A percentile compares a stretch with the other conserved stretches of the same genome.
Conservation (phyloP, 2,113 vertebrate genomes). For the Hydrolagus affinis region DNA sequence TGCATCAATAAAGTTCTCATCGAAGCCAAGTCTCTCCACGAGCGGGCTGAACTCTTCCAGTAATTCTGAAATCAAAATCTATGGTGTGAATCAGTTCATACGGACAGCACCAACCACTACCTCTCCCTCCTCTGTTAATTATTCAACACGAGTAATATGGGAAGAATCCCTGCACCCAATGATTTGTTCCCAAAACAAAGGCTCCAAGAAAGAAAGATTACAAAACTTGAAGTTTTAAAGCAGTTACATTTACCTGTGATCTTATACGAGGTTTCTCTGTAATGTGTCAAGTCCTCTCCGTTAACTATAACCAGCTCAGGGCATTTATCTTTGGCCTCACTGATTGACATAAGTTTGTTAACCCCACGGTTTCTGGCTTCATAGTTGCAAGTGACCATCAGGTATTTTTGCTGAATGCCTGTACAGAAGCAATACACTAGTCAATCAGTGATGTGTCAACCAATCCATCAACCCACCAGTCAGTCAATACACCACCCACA, state of each 20-base stretch:
- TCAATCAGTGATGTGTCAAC: too few species aligned
- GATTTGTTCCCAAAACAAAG: constrained; percentile 49
- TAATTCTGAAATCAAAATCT: constrained; percentile 56
- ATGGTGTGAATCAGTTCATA: too few species aligned
- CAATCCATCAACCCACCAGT: too few species aligned
- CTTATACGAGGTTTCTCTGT: constrained; percentile 79
- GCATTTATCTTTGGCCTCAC: constrained; percentile 70
- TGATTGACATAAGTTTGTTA: constrained; percentile 69
- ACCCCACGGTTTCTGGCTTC: constrained; percentile 70
- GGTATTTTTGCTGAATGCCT: constrained; percentile 78
- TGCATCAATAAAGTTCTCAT: constrained; percentile 84
- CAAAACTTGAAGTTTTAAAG: neutral
- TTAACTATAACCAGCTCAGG: constrained; percentile 73
- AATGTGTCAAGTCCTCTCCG: constrained; percentile 81
- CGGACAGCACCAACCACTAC: too few species aligned
- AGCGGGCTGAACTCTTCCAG: constrained; percentile 68
- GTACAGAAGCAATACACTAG: too few species aligned
- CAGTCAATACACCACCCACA: too few species aligned
- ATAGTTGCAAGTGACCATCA: constrained; percentile 83
- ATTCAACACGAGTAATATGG: too few species aligned
- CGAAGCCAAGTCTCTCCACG: constrained; percentile 82
- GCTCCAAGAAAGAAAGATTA: constrained; percentile 1
- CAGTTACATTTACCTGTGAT: constrained; percentile 65
- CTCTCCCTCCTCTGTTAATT: too few species aligned
- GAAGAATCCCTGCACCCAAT: too few species aligned